A percentile compares a stretch with the other conserved stretches of the same genome.
Evolutionary conservation across 2,113 vertebrate species (phyloP).

Genomic region (Callithrix jacchus): DNA sequence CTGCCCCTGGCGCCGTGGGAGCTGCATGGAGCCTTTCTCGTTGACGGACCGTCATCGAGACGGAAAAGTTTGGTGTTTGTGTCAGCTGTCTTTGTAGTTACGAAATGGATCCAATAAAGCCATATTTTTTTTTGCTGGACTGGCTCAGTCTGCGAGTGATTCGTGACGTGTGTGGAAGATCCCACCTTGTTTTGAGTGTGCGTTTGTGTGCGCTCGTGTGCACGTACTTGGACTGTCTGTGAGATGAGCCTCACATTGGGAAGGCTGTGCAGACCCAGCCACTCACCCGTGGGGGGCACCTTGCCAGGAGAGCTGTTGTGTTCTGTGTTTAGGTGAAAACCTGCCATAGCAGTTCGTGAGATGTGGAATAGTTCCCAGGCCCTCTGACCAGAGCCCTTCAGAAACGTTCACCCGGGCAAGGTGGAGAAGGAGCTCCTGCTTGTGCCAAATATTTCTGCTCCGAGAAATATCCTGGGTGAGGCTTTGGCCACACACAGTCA

Average conservation of each 20-base stretch:
- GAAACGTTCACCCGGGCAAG: slow-evolving; percentile 33
- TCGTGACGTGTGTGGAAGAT: slow-evolving; percentile 45
- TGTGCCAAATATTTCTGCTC: slow-evolving; percentile 68
- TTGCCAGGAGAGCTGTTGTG: slow-evolving; percentile 36
- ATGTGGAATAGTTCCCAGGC: slow-evolving; percentile 1
- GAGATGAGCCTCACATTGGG: slow-evolving; percentile 45
- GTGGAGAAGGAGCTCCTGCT: slow-evolving; percentile 40
- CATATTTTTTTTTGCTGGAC: slow-evolving; percentile 78
- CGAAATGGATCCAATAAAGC: slow-evolving; percentile 85
- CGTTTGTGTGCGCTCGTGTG: neutral
- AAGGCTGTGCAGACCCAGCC: neutral
- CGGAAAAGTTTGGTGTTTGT: slow-evolving; percentile 57
- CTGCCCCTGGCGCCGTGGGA: slow-evolving; percentile 68
- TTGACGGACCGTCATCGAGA: slow-evolving; percentile 64
- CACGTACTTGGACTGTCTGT: neutral
- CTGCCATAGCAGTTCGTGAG: neutral
- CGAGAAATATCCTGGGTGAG: slow-evolving; percentile 48
- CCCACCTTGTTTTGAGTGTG: neutral
- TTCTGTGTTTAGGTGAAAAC: neutral
- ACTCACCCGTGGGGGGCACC: neutral
- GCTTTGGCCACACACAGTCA: slow-evolving; percentile 52
- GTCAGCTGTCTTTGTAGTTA: slow-evolving; percentile 82
- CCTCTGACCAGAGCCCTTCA: slow-evolving; percentile 41
- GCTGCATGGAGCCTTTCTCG: slow-evolving; percentile 81
- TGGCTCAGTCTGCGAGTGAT: slow-evolving; percentile 70